Base-by-base conservation (phyloP, 2,113 vertebrate species). In the Tetraodon nigroviridis region DNA sequence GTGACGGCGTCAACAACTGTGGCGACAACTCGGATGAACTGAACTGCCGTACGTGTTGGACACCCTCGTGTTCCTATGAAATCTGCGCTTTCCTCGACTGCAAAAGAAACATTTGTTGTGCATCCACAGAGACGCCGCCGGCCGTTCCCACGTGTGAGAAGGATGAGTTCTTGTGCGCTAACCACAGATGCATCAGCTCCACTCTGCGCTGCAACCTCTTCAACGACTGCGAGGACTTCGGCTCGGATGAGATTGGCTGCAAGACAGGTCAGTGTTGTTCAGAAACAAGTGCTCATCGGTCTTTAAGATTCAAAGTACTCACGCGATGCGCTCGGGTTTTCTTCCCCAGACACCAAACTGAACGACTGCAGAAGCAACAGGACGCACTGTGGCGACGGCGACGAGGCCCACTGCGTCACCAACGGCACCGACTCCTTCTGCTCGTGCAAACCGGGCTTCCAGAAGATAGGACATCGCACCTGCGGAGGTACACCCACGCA, bases 171-270 rank as follows among this genome's bases (percentile, higher is more conserved):
- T 82, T 90, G 51, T 99, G 96, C 22, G 69, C 76, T 40, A 96
- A 92, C 57, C 87, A 90, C 76, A 91, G 85, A 73, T 98, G 96
- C 84, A 92, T 97, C 58, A 93, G 91, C 0, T 88, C 92, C 79
- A 90, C 81, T 2, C 90, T 94, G 72, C 93, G 92, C 61, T 99
- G 96, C 78, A 93, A 98, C 87, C 91, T 93, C 86, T 97, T 97
- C 0, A 95, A 99, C 0, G 95, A 98, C 90, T 99, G 95, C 0
- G 94, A 94, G 4, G 96, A 98, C 3, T 94, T 93, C n/a, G 94
- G 94, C 0, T 95, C 95, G 0, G 95, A 98, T 54, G 85, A 93
- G 55, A 90, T 82, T 74, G 90, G 91, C 77, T 94, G 91, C 84
- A 92, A 88, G 0, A 81, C 80, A 6, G 86, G 89, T 89, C 32